Evolutionary conservation across 2,888 invertebrate genomes (phyloP), one percentile per base, ranked within the genome.

Genomic region (Sycophila texana): DNA sequence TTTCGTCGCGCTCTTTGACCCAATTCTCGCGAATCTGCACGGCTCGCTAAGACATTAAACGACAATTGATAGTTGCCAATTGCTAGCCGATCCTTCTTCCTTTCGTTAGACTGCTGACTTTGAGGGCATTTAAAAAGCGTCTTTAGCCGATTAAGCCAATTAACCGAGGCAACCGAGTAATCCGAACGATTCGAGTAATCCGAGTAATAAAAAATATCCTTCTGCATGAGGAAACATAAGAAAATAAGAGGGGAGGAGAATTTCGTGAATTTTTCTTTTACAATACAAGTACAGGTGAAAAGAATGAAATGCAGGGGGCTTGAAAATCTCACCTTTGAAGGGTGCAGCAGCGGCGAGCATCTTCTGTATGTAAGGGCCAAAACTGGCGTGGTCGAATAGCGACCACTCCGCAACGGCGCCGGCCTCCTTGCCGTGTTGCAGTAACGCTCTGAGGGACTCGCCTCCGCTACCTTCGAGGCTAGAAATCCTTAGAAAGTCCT

Each of bases 401-500:
- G 91, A 88, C 91, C 91, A 92, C 84, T 92, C 92, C 82, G 90
- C 89, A 70, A 91, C 91, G 16, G 90, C 87, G 84, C 92, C 91
- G 82, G 89, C 89, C 16, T 53, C n/a, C 16, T n/a, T 74, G 91
- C 92, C n/a, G 90, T 86, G 81, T 84, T 92, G 92, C 60, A 93
- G 87, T 82, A 93, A 87, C 61, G 90, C 89, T 85, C 92, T 91
- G 51, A 93, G 87, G 70, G 92, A 92, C 79, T 93, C 93, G 2
- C 91, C 90, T 22, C 84, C 83, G 18, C 74, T 18, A 53, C 87
- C 86, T 82, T 92, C 92, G 83, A 92, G 88, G 76, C 91, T 91
- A 18, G 93, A 91, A 83, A 93, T 91, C 84, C 93, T 89, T 77
- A 93, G 88, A 86, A 94, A 91, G 88, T 94, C 93, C 86, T 93